Evolutionary conservation across 2,113 vertebrate species (phyloP).

Genomic region (Xiphophorus hellerii): DNA sequence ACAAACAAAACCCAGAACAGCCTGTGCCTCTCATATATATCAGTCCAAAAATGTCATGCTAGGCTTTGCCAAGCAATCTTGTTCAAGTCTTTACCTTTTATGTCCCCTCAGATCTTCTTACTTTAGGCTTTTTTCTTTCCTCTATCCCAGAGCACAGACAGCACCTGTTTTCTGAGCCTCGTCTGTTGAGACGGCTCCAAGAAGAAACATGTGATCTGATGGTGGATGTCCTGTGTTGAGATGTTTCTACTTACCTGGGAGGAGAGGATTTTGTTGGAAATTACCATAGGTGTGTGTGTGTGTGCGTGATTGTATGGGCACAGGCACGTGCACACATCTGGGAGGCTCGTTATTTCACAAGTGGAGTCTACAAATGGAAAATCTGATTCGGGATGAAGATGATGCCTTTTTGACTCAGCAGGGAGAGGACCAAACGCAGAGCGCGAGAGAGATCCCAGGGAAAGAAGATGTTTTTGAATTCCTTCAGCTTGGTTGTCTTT

Average conservation of each 20-base stretch:
- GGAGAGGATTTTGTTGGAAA: slow-evolving; percentile 18
- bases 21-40: slow-evolving; percentile 41
- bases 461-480: slow-evolving; percentile 54
- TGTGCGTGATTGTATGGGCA: slow-evolving; percentile 46
- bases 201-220: slow-evolving; percentile 45
- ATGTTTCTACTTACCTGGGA: slow-evolving; percentile 51
- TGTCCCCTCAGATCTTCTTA: slow-evolving; percentile 41
- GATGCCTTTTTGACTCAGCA: slow-evolving; percentile 71
- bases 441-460: slow-evolving; percentile 18
- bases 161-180: slow-evolving; percentile 50
- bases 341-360: slow-evolving; percentile 69
- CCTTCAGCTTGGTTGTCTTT: slow-evolving; percentile 41
- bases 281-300: not conserved
- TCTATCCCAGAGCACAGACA: slow-evolving; percentile 16
- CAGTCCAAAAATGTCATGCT: slow-evolving; percentile 23
- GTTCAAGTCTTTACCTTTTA: slow-evolving; percentile 39
- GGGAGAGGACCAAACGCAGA: slow-evolving; percentile 51
- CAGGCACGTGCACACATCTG: slow-evolving; percentile 64
- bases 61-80: slow-evolving; percentile 45
- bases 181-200: slow-evolving; percentile 33
- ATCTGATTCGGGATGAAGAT: slow-evolving; percentile 70
- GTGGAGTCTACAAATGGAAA: slow-evolving; percentile 74
- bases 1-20: slow-evolving; percentile 42
- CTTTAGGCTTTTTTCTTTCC: slow-evolving; percentile 26
- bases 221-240: slow-evolving; percentile 24